These are phyloP conservation scores for Scortum barcoo DNA, from an alignment of 2,113 vertebrate species.

Conservation along the genomic window DNA sequence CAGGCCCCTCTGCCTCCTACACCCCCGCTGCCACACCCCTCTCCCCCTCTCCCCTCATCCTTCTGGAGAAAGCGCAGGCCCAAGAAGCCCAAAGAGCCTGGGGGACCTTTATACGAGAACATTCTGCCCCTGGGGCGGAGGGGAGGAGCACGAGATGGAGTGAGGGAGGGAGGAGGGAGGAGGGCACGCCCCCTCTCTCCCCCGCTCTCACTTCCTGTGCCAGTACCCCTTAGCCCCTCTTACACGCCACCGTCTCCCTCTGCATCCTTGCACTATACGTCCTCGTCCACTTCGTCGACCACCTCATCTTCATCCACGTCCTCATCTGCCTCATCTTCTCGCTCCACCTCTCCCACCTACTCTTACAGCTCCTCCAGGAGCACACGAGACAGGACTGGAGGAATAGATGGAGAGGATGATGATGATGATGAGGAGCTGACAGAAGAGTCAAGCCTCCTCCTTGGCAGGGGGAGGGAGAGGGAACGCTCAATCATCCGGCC, in stretches of 20 bases:
- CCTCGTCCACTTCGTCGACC: conserved; percentile 81
- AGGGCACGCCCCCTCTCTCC: conserved; percentile 85
- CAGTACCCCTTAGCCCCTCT: conserved; percentile 84
- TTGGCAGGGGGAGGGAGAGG: conserved; percentile 81
- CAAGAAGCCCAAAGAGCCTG: conserved; percentile 84
- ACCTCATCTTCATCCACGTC: conserved; percentile 83
- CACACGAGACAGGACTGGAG: conserved; percentile 79
- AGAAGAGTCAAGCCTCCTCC: conserved; percentile 86
- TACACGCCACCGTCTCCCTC: conserved; percentile 85
- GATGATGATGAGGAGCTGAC: conserved; percentile 85
- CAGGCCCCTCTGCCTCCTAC: conserved; percentile 87
- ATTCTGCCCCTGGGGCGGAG: conserved; percentile 85
- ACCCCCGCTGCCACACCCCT: conserved; percentile 87
- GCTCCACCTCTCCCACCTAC: conserved; percentile 84
- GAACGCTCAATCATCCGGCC: conserved; percentile 81
- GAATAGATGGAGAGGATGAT: conserved; percentile 81
- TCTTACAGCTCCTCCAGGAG: conserved; percentile 85
- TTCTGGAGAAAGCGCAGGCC: conserved; percentile 87
- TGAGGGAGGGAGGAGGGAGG: conserved; percentile 81
- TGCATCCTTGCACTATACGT: conserved; percentile 84
- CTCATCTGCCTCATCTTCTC: conserved; percentile 83
- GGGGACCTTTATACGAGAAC: conserved; percentile 85
- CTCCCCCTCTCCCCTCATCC: conserved; percentile 87
- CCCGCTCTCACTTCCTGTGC: conserved; percentile 86
- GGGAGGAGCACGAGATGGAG: conserved; percentile 84